phyloP scores from a whole-genome alignment of 2,888 invertebrate species.

The Drymonia ruficornis region DNA sequence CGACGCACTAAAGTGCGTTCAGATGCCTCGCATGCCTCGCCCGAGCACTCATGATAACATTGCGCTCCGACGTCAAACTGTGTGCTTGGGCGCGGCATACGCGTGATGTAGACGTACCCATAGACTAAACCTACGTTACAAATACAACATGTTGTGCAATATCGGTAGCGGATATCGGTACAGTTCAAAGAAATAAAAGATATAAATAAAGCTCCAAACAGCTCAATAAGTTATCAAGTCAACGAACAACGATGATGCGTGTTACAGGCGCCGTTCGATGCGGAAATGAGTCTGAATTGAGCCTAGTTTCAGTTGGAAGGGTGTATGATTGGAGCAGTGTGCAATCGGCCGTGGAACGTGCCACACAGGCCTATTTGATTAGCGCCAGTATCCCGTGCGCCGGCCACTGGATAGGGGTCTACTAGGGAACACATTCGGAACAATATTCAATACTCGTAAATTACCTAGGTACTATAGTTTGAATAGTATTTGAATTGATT shows the following conservation, averaged over 20 bases:
- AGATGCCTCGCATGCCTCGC: too few relatives aligned
- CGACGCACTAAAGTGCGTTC: too few relatives aligned
- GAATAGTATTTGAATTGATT: too few relatives aligned
- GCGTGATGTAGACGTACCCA: too few relatives aligned
- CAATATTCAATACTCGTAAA: not conserved
- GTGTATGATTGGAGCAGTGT: slow-evolving; percentile 46
- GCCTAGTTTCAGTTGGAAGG: slow-evolving; percentile 30
- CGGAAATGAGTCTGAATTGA: slow-evolving; percentile 33
- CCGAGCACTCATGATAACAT: too few relatives aligned
- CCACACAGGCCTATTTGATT: slow-evolving; percentile 52
- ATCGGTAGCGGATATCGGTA: too few relatives aligned
- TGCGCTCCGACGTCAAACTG: too few relatives aligned
- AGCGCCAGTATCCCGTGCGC: slow-evolving; percentile 27
- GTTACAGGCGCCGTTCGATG: slow-evolving; percentile 17
- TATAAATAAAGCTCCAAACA: not conserved
- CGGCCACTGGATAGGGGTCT: slow-evolving; percentile 11
- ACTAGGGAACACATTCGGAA: slow-evolving; percentile 11
- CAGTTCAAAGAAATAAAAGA: not conserved
- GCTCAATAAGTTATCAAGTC: not conserved
- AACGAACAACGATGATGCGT: slow-evolving; percentile 11
- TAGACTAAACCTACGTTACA: too few relatives aligned
- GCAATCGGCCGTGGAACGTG: slow-evolving; percentile 40
- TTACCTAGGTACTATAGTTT: too few relatives aligned
- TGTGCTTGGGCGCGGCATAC: too few relatives aligned
- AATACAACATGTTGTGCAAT: too few relatives aligned